Base-by-base conservation (phyloP, 1,140 invertebrate genomes). In the Drosophila sechellia region DNA sequence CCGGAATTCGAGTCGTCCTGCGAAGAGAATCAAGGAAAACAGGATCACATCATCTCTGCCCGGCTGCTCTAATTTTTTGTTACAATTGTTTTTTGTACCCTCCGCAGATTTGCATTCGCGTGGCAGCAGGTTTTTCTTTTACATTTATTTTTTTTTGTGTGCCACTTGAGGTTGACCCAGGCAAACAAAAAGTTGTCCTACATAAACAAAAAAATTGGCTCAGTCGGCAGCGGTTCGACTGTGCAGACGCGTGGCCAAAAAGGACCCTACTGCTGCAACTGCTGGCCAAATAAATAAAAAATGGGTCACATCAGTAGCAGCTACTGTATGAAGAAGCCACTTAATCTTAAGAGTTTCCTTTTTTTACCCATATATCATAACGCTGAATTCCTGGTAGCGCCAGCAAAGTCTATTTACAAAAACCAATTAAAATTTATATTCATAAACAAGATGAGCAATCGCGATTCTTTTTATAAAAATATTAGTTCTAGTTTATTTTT, bases 31-130 rank as follows among this genome's bases (percentile, higher is more conserved):
- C 54, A 42, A 43, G 72, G 52, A 45, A 31, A 31, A 65, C 40
- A 17, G 53, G 15, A 64, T 53, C 35, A 35, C 72, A 42, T 65
- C 43, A 48, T 59, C 27, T 10, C 13, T 40, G 40, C 12, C 20
- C 6, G 31, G 8, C 58, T 78, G 76, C 65, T 77, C 76, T 77
- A 78, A 78, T 78, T 78, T 78, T 78, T 78, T 77, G 76, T 50
- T 78, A 78, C 74, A 78, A 78, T 78, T 78, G 76, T 78, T 78
- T 77, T 70, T 78, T 77, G 46, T 57, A 31, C 43, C 20, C 5
- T 8, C 55, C 5, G 50, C 15, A 58, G 31, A 76, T 69, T 76
- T 76, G 71, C 71, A 74, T 58, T 61, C 50, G 55, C 56, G 74
- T 59, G 60, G 49, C 56, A 35, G 66, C 25, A 35, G 39, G 25